Conservation (phyloP, 2,888 invertebrate species). For the Polydrusus pterygomalis region DNA sequence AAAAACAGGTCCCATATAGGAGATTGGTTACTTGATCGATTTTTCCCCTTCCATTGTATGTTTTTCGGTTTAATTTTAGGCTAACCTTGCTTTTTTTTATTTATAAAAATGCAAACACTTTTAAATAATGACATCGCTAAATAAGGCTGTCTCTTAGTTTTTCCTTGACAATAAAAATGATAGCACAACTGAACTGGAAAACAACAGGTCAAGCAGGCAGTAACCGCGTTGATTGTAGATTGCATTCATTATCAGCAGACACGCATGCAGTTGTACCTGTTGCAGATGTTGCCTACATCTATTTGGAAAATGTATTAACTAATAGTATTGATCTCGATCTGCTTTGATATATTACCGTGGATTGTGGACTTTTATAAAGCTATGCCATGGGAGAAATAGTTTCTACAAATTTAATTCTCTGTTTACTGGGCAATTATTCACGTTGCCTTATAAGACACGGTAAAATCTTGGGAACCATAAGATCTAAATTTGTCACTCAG, state of each 20-base stretch:
- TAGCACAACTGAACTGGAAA: constrained; percentile 78
- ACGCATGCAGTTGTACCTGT: constrained; percentile 70
- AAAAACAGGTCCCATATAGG: constrained; percentile 40
- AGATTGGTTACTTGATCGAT: constrained; percentile 51
- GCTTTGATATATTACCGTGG: neutral
- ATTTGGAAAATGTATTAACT: constrained; percentile 33
- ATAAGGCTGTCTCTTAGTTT: too few species aligned
- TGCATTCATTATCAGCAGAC: constrained; percentile 76
- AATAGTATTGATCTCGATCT: constrained; percentile 30
- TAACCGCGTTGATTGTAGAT: constrained; percentile 73
- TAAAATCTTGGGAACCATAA: too few species aligned
- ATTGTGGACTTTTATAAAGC: too few species aligned
- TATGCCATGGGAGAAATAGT: neutral
- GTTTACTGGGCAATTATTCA: too few species aligned
- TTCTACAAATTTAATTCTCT: too few species aligned
- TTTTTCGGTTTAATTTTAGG: too few species aligned
- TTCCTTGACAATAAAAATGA: constrained; percentile 77
- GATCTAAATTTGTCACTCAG: too few species aligned
- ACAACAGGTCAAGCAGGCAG: constrained; percentile 75
- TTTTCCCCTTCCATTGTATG: constrained; percentile 22
- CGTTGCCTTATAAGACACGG: too few species aligned
- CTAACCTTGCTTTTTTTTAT: too few species aligned
- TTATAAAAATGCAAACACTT: too few species aligned
- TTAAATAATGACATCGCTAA: too few species aligned
- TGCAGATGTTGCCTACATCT: constrained; percentile 41